Conservation (phyloP, 2,797 vertebrate genomes). For the Sebastes matsubarae region DNA sequence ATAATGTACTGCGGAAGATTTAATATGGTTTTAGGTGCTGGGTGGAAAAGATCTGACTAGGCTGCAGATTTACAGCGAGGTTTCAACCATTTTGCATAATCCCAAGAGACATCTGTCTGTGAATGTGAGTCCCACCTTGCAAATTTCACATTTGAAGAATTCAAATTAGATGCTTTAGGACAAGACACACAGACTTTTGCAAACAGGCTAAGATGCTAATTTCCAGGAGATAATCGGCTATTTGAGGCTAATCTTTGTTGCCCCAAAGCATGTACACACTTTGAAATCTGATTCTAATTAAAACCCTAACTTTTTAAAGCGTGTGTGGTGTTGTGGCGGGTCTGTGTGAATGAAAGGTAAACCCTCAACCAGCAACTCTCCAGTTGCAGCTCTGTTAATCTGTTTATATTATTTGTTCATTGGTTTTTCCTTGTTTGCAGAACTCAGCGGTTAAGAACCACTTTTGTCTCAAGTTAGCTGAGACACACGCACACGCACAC, state of each 20-base stretch:
- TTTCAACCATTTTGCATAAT: constrained; percentile 67
- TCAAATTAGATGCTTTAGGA: constrained; percentile 48
- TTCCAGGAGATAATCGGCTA: constrained; percentile 38
- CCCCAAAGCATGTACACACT: constrained; percentile 15
- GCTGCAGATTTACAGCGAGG: constrained; percentile 36
- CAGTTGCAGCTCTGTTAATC: constrained; percentile 7
- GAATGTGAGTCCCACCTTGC: constrained; percentile 44
- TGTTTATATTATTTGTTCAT: constrained; percentile 29
- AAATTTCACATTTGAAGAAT: constrained; percentile 57
- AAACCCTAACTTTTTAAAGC: constrained; percentile 18
- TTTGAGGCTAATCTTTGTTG: constrained; percentile 39
- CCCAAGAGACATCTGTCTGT: constrained; percentile 54
- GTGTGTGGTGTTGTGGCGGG: neutral
- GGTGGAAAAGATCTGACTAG: constrained; percentile 46
- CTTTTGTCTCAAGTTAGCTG: constrained; percentile 17
- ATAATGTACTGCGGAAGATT: constrained; percentile 35
- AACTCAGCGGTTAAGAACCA: constrained; percentile 10
- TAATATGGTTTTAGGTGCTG: constrained; percentile 37
- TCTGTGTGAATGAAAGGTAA: neutral
- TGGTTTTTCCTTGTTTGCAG: constrained; percentile 28
- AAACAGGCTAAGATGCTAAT: constrained; percentile 40
- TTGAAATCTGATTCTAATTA: constrained; percentile 38
- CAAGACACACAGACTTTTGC: constrained; percentile 26
- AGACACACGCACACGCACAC: neutral
- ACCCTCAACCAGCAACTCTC: constrained; percentile 17